Evolutionary conservation across 64 coral and sea anemone species (phyloP).

Genomic region (Catalaphyllia jardinei): DNA sequence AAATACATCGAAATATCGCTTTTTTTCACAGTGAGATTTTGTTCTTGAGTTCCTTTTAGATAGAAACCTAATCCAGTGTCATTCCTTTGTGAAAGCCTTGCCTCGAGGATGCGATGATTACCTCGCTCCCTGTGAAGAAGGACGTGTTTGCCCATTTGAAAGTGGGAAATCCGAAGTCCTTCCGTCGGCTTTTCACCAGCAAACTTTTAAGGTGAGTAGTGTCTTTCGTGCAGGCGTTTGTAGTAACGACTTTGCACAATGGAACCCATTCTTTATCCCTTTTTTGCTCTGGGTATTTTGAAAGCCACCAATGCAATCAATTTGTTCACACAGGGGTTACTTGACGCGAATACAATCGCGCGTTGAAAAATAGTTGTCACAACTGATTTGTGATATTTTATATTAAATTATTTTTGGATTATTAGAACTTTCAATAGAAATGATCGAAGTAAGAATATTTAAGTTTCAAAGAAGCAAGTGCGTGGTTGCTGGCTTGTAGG

Average conservation of each 20-base stretch:
- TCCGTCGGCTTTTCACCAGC: neutral
- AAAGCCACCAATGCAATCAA: neutral
- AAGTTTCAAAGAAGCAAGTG: neutral
- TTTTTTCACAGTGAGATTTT: conserved; percentile 5
- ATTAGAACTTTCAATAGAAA: neutral
- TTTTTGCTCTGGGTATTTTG: neutral
- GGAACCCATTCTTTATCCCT: neutral
- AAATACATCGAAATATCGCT: neutral
- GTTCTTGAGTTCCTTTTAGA: neutral
- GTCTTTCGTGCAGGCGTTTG: neutral
- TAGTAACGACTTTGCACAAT: neutral
- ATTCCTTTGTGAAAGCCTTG: conserved; percentile 41
- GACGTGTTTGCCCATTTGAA: neutral
- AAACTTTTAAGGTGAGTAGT: conserved; percentile 37
- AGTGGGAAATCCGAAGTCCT: conserved; percentile 15
- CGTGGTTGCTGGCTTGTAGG: neutral
- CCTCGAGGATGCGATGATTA: conserved; percentile 44
- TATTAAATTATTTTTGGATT: neutral
- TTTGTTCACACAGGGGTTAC: neutral
- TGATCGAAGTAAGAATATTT: neutral
- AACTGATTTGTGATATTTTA: neutral
- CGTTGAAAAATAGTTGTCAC: neutral
- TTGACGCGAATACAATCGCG: neutral
- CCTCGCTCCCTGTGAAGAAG: conserved; percentile 6
- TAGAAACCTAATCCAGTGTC: conserved; percentile 33